These are phyloP conservation scores for Nezara viridula DNA, from an alignment of 2,888 invertebrate species.

Conservation along the genomic window DNA sequence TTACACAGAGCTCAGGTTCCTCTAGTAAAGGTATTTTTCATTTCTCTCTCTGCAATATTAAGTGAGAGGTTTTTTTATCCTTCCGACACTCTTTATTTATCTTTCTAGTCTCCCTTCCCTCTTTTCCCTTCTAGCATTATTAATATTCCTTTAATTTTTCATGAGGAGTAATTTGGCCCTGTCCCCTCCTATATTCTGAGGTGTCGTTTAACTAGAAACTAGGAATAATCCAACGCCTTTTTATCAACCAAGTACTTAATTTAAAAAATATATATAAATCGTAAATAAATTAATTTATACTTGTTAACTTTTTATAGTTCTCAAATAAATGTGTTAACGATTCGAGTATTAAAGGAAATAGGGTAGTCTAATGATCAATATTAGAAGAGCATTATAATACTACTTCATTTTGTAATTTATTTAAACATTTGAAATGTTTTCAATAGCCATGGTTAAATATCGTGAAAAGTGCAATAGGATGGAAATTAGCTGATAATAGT, in stretches of 20 bases:
- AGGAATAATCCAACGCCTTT: not conserved
- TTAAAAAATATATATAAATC: too few relatives aligned
- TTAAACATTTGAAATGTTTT: too few relatives aligned
- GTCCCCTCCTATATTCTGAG: not conserved
- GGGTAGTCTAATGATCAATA: too few relatives aligned
- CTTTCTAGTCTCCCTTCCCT: not conserved
- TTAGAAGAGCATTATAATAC: too few relatives aligned
- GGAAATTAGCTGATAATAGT: too few relatives aligned
- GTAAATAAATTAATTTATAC: too few relatives aligned
- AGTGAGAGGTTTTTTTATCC: not conserved
- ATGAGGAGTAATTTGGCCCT: not conserved
- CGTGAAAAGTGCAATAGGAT: too few relatives aligned
- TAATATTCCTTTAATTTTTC: not conserved
- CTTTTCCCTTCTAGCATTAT: not conserved
- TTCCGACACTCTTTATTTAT: not conserved
- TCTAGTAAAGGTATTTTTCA: not conserved
- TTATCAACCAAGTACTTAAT: too few relatives aligned
- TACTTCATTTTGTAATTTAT: too few relatives aligned
- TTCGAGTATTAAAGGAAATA: not conserved
- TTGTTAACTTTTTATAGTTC: too few relatives aligned
- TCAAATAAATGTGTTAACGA: too few relatives aligned
- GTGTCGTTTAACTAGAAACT: slow-evolving; percentile 14
- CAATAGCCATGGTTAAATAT: too few relatives aligned
- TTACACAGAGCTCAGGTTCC: not conserved
- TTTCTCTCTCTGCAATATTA: slow-evolving; percentile 13